Evolutionary conservation across 2,113 vertebrate species (phyloP), one percentile per base, ranked within the genome.

Genomic region (Mesitornis unicolor): DNA sequence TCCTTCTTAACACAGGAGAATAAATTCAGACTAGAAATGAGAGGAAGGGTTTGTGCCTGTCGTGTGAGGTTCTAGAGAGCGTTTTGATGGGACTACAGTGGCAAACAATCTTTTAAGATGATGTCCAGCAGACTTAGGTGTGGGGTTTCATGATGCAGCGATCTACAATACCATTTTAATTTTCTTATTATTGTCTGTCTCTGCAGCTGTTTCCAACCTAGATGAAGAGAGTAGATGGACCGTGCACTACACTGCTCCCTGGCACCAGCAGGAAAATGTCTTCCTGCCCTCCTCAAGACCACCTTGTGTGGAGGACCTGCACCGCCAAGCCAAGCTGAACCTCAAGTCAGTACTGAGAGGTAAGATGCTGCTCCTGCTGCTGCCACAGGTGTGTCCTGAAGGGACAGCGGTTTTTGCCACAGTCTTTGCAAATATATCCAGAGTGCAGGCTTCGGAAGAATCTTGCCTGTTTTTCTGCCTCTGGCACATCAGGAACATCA

Each of bases 241-340:
- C 1, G 99, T 99, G 68, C 99, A 99, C 95, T 99, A 99, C 96
- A 99, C 98, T 2, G 99, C 99, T 17, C 99, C 99, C 0, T 99
- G 99, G 99, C 99, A 99, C 93, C 99, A 99, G 97, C 99, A 99
- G 97, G 99, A 99, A 95, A 99, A 99, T 51, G 99, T 99, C 51
- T 99, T 99, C 96, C 97, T 99, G 56, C 99, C 99, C 2, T 95
- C 98, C 73, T 98, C 98, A 35, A 98, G 99, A 95, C 99, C 99
- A 2, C 97, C 99, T 38, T 99, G 99, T 11, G 99, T 99, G 79
- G 99, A 99, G 64, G 99, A 99, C 96, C 98, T 99, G 90, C 99
- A 99, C 96, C 99, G 98, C 16, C 99, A 99, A 97, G 99, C 99
- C 96, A 99, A 99, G 96, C 98, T 99, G 97, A 99, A 99, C 98